Evolutionary conservation across 2,113 vertebrate species (phyloP).

Genomic region (Erinaceus europaeus): DNA sequence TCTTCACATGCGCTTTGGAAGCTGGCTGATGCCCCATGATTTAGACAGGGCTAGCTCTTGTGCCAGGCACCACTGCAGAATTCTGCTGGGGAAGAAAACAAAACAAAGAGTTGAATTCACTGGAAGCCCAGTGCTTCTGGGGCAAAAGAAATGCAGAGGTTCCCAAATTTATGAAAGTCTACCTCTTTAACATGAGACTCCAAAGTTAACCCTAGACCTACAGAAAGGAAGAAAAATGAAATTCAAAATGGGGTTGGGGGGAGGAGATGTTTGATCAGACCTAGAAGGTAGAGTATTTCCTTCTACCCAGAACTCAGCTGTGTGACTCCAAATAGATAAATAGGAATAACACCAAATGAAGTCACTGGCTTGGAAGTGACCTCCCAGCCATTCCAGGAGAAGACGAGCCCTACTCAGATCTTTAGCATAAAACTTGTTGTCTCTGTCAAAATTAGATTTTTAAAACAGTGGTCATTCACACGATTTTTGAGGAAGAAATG

Average conservation of each 20-base stretch:
- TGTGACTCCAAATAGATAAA: background rate
- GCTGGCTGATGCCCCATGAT: background rate
- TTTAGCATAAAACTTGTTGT: background rate
- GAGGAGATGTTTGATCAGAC: background rate
- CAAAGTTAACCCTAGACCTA: background rate
- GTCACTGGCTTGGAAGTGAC: background rate
- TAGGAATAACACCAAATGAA: background rate
- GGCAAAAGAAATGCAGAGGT: background rate
- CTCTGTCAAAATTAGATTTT: background rate
- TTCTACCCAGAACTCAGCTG: background rate
- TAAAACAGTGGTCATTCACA: background rate
- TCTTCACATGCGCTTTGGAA: background rate
- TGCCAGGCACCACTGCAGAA: background rate
- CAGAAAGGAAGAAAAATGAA: background rate
- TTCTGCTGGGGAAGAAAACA: background rate
- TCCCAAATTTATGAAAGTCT: background rate
- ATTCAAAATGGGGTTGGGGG: background rate
- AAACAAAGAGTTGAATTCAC: background rate
- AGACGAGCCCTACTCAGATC: no score
- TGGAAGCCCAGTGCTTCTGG: rapidly evolving
- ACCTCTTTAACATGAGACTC: background rate
- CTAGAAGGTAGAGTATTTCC: background rate
- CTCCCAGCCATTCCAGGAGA: rapidly evolving
- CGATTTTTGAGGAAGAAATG: background rate
- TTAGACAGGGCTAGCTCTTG: background rate